Conservation (phyloP, 2,113 vertebrate species). For the Leucosticte australis region DNA sequence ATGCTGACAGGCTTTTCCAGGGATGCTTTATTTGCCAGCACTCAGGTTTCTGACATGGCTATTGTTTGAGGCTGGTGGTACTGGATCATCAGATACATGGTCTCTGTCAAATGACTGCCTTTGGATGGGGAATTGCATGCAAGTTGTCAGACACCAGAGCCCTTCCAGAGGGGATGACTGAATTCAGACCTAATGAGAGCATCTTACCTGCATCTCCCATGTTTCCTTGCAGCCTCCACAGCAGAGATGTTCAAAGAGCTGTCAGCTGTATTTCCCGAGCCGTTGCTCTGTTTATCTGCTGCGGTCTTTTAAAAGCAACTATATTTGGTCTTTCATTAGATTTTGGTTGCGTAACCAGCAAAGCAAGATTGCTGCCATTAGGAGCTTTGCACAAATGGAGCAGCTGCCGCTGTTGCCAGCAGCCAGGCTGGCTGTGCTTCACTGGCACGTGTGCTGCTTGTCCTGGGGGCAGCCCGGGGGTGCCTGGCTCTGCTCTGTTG, state of each 20-base stretch:
- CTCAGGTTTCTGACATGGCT: not conserved
- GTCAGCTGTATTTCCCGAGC: not conserved
- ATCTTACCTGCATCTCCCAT: not conserved
- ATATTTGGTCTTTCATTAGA: conserved; percentile 41
- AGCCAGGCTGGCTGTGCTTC: not conserved
- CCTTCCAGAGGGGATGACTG: not conserved
- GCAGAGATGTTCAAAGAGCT: conserved; percentile 37
- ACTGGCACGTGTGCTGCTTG: not conserved
- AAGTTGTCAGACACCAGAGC: not conserved
- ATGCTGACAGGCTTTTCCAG: conserved; percentile 17
- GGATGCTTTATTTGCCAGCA: not conserved
- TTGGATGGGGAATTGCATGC: not conserved
- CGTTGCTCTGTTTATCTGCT: not conserved
- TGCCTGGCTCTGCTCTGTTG: not conserved
- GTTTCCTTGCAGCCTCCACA: not conserved
- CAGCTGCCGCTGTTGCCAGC: not conserved
- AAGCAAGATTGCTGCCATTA: not conserved
- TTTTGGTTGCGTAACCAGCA: conserved; percentile 1
- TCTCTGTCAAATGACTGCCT: not conserved
- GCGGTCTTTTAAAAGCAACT: not conserved
- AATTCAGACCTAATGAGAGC: conserved; percentile 35
- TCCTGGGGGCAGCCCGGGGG: not conserved
- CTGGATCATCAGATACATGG: not conserved
- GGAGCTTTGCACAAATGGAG: conserved; percentile 2
- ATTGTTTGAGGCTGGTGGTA: not conserved